Base-by-base conservation (phyloP, 2,797 vertebrate genomes). In the Hydrophis major region DNA sequence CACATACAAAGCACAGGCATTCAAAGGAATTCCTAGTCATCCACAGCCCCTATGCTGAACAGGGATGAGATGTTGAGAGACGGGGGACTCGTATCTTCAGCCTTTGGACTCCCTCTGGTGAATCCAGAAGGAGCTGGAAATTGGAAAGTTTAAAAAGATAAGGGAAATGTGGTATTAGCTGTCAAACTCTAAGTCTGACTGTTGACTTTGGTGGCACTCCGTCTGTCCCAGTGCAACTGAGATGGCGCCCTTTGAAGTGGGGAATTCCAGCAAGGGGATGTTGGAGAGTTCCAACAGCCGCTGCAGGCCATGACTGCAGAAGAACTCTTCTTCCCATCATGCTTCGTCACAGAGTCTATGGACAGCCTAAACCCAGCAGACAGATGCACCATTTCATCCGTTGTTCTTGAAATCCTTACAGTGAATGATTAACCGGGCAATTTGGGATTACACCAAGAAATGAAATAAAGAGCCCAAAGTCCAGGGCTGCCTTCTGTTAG, bases 341-440 rank as follows among this genome's bases (percentile, higher is more conserved):
- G 27, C n/a, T 88, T 0, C 37, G 4, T 83, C 74, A 83, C 74
- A 47, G 74, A 78, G 18, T 42, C 74, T 22, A 83, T 4, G 37
- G 74, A 83, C 37, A 83, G 37, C 18, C 8, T 83, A 83, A 83
- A 25, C 20, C 37, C 37, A 83, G 37, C 0, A 1, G 91, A 93
- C 94, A 93, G 94, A 92, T 94, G 74, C 94, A 96, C 96, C 95
- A 94, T 96, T 96, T 53, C 96, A 96, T 95, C 95, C 3, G 0
- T 12, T 37, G 66, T 78, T 86, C 94, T 95, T 94, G 89, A 95
- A 91, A 92, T 3, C 47, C 47, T n/a, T 0, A 92, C 94, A 96
- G 95, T 59, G 57, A 95, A 93, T 0, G 3, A 94, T 96, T 97
- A 97, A 96, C 96, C 91, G 55, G 6, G 50, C 25, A 42, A 4